phyloP scores from a whole-genome alignment of 2,888 invertebrate genomes.

The Caprella mutica region DNA sequence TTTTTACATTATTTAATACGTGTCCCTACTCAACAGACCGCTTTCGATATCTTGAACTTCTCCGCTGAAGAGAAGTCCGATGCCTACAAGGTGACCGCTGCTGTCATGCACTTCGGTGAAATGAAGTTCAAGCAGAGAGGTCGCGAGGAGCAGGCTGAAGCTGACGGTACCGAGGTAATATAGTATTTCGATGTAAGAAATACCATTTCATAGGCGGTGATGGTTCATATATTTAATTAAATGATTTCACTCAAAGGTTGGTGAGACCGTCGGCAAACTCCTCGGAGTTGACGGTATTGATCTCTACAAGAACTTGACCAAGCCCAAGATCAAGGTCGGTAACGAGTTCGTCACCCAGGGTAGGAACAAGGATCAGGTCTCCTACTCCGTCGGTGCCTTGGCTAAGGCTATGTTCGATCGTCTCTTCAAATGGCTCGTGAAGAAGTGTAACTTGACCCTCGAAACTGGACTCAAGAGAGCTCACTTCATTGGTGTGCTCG shows the following conservation, averaged over 20 bases:
- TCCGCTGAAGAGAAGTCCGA: conserved; percentile 44
- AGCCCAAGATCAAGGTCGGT: conserved; percentile 98
- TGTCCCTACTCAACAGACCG: conserved; percentile 43
- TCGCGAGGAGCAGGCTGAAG: conserved; percentile 49
- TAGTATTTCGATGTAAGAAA: too few species aligned
- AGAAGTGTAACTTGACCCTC: conserved; percentile 98
- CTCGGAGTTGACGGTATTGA: conserved; percentile 77
- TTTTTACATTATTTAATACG: too few species aligned
- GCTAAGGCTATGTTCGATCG: conserved; percentile 94
- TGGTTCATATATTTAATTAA: too few species aligned
- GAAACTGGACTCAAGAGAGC: conserved; percentile 46
- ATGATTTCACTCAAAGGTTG: conserved; percentile 53
- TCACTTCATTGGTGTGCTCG: conserved; percentile 49
- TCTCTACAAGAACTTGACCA: conserved; percentile 88
- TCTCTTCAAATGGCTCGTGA: conserved; percentile 95
- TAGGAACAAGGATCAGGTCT: conserved; percentile 68
- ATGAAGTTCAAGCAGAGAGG: conserved; percentile 54
- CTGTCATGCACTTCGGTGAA: conserved; percentile 98
- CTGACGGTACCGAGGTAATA: conserved; percentile 40
- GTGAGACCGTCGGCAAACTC: conserved; percentile 68
- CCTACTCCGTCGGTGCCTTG: conserved; percentile 88
- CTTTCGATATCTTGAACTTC: conserved; percentile 51
- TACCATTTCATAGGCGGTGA: too few species aligned
- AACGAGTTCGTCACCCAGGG: conserved; percentile 98
- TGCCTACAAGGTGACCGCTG: conserved; percentile 81